A percentile compares a stretch with the other conserved stretches of the same genome.
These are phyloP conservation scores for Poeciliopsis retropinna DNA, from an alignment of 2,113 vertebrate species.

Conservation along the genomic window DNA sequence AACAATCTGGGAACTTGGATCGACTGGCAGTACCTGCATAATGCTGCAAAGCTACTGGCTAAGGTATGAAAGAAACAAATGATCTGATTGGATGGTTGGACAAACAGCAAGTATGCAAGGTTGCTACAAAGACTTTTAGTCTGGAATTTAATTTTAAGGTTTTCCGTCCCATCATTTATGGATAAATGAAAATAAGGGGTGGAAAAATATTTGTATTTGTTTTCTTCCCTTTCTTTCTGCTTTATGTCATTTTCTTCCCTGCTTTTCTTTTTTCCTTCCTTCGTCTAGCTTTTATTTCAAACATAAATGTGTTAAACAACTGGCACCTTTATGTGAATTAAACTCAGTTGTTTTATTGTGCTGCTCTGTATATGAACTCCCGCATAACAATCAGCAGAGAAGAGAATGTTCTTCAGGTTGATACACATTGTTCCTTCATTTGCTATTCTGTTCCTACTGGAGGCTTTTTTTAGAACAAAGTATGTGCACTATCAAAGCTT, in stretches of 20 bases:
- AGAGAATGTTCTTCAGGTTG: background rate
- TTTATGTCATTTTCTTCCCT: background rate
- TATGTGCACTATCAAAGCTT: too few species aligned
- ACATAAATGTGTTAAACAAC: too few species aligned
- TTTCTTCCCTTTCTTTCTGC: too few species aligned
- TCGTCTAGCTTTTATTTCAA: background rate
- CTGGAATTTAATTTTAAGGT: too few species aligned
- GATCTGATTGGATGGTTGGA: background rate
- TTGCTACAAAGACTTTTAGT: too few species aligned
- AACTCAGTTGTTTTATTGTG: too few species aligned
- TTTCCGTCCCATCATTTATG: too few species aligned
- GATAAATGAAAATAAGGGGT: too few species aligned
- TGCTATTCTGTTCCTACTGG: background rate
- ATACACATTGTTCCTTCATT: background rate
- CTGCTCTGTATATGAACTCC: too few species aligned
- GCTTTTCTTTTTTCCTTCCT: background rate
- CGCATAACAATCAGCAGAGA: background rate
- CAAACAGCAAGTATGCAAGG: too few species aligned
- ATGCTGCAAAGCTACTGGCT: constrained; percentile 96
- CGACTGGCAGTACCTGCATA: constrained; percentile 99
- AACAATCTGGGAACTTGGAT: constrained; percentile 99
- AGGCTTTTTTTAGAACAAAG: background rate
- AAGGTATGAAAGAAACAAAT: constrained; percentile 81
- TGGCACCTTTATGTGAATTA: too few species aligned
- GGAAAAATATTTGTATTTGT: background rate